phyloP scores from a whole-genome alignment of 2,888 invertebrate species.

The Nomada fucata region DNA sequence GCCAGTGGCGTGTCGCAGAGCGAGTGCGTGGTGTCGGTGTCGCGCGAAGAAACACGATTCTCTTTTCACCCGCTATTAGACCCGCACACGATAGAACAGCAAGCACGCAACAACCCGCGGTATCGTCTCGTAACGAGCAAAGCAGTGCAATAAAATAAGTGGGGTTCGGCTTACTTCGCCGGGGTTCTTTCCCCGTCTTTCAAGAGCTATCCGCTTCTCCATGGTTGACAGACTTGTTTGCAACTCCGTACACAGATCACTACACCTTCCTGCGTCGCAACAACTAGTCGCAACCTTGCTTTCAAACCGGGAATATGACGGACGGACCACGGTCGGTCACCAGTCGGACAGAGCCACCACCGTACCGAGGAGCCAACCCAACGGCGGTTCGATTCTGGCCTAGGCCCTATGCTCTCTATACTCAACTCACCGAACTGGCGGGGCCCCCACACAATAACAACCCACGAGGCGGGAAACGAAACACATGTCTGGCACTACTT shows the following conservation, averaged over 20 bases:
- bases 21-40: conserved; percentile 67
- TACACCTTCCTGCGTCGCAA: conserved; percentile 82
- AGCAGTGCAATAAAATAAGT: conserved; percentile 69
- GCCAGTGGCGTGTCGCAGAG: conserved; percentile 61
- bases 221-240: conserved; percentile 85
- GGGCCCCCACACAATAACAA: conserved; percentile 78
- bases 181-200: conserved; percentile 95
- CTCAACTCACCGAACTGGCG: conserved; percentile 75
- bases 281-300: conserved; percentile 82
- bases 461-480: conserved; percentile 82
- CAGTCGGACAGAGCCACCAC: conserved; percentile 77
- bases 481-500: conserved; percentile 82
- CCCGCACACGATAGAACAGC: conserved; percentile 41
- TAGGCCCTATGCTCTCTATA: conserved; percentile 74
- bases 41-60: conserved; percentile 65
- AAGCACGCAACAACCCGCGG: conserved; percentile 63
- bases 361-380: conserved; percentile 75
- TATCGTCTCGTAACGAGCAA: conserved; percentile 45
- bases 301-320: conserved; percentile 83
- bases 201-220: conserved; percentile 98
- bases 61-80: conserved; percentile 44
- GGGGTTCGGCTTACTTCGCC: conserved; percentile 90
- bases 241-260: conserved; percentile 66
- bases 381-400: conserved; percentile 79
- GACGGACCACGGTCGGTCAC: conserved; percentile 80